Evolutionary conservation across 1,140 invertebrate species (phyloP), one percentile per base, ranked within the genome.

Genomic region (Caenorhabditis briggsae): DNA sequence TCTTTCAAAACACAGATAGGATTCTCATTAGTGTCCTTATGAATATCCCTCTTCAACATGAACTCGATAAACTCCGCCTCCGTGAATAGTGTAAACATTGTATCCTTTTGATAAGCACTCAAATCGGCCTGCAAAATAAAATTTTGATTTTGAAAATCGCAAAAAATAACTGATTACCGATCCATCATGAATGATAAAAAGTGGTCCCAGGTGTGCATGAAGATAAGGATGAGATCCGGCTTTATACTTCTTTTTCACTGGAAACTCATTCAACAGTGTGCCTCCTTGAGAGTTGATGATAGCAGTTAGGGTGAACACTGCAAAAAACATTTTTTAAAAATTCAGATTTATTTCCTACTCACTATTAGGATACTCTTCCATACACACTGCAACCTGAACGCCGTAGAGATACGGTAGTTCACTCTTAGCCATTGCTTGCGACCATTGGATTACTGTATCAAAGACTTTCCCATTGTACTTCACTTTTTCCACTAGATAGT

Each of bases 161-260:
- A n/a, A 58, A n/a, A 8, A 7, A 7, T 14, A n/a, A 14, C n/a
- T 5, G 8, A 58, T 7, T 11, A 25, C 23, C n/a, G 7, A 7
- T 61, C 11, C 59, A 61, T 50, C 46, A 23, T 53, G 46, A 50
- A 78, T 50, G 9, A 78, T n/a, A 50, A 78, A 50, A 25, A 78
- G n/a, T 7, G 46, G 43, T 50, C 46, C 46, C 7, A 78, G 70
- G 50, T 78, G 7, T 5, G n/a, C n/a, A 78, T 78, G 70, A 9
- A 43, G 46, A 50, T 50, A 78, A 18, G 65, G 65, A 25, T 70
- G 65, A 7, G 65, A 70, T 46, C 65, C 65, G 5, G n/a, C 9
- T 9, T 70, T 70, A 20, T 18, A 70, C 5, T 70, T 46, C 8
- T 8, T 25, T 70, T 70, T 70, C 11, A 7, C 14, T 46, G 65